A percentile compares a stretch with the other conserved stretches of the same genome.
Conservation (phyloP, 2,113 vertebrate species). For the Crotalus helleri region DNA sequence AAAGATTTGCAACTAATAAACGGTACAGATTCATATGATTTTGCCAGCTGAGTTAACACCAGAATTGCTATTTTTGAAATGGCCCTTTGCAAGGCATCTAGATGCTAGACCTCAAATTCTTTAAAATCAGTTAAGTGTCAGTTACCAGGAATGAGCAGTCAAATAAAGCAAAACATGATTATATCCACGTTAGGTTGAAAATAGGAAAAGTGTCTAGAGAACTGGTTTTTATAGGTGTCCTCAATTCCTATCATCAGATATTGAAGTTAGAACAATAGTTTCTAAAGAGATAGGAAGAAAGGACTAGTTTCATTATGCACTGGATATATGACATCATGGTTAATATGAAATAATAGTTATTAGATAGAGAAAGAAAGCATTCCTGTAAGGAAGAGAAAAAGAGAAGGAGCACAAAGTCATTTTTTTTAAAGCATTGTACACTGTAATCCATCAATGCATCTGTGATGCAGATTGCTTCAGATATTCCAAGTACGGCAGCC, state of each 20-base stretch:
- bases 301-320: background rate
- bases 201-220: background rate
- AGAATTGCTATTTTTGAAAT: background rate
- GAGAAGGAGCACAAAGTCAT: background rate
- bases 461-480: background rate
- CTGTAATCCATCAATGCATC: background rate
- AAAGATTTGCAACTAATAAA: background rate
- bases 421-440: background rate
- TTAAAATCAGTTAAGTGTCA: background rate
- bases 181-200: background rate
- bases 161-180: background rate
- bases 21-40: background rate
- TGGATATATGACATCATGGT: background rate
- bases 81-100: background rate
- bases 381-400: background rate
- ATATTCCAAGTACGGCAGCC: background rate
- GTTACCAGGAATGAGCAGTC: background rate
- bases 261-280: background rate
- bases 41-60: background rate
- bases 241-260: background rate
- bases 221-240: background rate
- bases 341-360: background rate
- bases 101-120: background rate
- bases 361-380: background rate
- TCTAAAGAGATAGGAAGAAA: background rate